phyloP scores from a whole-genome alignment of 1,140 invertebrate genomes.

The Aphidius ervi region DNA sequence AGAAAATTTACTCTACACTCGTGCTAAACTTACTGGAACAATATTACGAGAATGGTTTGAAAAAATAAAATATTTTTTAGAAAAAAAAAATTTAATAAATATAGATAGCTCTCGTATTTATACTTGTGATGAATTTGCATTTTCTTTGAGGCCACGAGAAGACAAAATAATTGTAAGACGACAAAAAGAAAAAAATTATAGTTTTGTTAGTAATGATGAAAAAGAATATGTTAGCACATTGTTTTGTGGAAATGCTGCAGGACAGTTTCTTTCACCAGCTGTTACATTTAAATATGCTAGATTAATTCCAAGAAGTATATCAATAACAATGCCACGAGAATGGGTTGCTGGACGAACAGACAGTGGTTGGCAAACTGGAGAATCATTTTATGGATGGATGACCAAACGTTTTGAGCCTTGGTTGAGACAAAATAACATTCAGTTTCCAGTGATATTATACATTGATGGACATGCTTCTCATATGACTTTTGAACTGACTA shows the following conservation, averaged over 20 bases:
- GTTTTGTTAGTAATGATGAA: constrained; percentile 33
- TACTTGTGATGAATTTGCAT: constrained; percentile 35
- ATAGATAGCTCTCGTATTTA: constrained; percentile 20
- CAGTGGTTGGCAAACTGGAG: constrained; percentile 40
- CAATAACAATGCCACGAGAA: constrained; percentile 26
- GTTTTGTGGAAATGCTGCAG: constrained; percentile 39
- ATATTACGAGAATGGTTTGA: no score
- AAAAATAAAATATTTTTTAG: background rate
- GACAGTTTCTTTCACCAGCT: constrained; percentile 39
- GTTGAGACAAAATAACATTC: constrained; percentile 28
- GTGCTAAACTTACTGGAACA: no score
- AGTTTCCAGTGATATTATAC: constrained; percentile 40
- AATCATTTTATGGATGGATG: constrained; percentile 42
- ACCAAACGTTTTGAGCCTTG: constrained; percentile 39
- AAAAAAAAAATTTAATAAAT: constrained; percentile 14
- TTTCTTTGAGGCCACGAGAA: constrained; percentile 36
- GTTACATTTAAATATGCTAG: constrained; percentile 38
- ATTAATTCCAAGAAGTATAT: constrained; percentile 30
- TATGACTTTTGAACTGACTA: constrained; percentile 34
- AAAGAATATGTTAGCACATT: constrained; percentile 45
- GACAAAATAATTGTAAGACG: constrained; percentile 33
- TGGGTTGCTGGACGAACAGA: constrained; percentile 38
- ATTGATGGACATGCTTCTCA: constrained; percentile 47
- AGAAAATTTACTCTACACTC: background rate
- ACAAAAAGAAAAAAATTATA: constrained; percentile 28